These are phyloP conservation scores for Ptilodon capucinus DNA, from an alignment of 2,888 invertebrate genomes.

Conservation along the genomic window DNA sequence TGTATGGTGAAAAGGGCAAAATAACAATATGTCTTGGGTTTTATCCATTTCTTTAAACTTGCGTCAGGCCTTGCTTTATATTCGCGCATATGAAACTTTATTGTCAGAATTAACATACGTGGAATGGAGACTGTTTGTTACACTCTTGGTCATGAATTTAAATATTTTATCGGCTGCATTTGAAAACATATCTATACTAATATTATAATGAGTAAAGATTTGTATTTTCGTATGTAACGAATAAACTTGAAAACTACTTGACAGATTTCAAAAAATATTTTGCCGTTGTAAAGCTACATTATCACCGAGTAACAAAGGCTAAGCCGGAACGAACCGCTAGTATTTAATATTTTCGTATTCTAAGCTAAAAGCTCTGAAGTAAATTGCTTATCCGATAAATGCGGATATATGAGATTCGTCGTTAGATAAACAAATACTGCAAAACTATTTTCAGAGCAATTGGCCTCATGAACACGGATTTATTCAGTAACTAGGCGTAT, in stretches of 20 bases:
- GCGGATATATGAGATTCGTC: neutral
- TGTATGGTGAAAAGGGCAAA: neutral
- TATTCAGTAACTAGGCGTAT: too few species aligned
- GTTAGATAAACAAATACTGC: neutral
- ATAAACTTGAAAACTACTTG: too few species aligned
- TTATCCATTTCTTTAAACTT: neutral
- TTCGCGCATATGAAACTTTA: neutral
- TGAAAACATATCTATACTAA: too few species aligned
- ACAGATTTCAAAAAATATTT: too few species aligned
- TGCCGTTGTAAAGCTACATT: too few species aligned
- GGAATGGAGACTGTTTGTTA: neutral
- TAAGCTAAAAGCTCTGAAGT: too few species aligned
- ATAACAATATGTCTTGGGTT: neutral
- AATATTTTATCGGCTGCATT: neutral
- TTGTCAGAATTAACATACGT: neutral
- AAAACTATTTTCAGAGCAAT: neutral
- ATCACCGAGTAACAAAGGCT: too few species aligned
- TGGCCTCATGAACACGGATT: neutral
- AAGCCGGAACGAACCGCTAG: too few species aligned
- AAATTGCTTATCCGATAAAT: too few species aligned
- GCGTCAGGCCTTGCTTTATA: neutral
- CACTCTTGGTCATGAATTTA: neutral
- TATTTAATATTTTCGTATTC: too few species aligned
- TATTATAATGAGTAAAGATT: too few species aligned
- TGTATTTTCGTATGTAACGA: too few species aligned